phyloP scores from a whole-genome alignment of 2,888 invertebrate species.

The Orthosia cruda region DNA sequence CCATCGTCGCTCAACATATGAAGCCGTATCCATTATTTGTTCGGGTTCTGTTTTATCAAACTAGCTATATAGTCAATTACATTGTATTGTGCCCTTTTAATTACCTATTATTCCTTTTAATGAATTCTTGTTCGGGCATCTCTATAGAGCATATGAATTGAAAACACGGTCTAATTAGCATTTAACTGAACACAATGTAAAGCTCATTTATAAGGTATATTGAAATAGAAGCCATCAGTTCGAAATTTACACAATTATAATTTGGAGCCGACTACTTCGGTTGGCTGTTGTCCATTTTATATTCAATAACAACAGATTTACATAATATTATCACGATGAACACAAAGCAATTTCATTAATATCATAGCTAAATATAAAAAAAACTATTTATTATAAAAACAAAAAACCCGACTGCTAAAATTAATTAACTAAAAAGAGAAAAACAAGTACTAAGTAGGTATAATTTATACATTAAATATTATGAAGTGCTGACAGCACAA shows the following conservation, averaged over 20 bases:
- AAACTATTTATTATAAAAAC: no score
- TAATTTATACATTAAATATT: no score
- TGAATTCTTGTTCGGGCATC: neutral
- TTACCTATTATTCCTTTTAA: slow-evolving; percentile 4
- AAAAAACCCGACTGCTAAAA: no score
- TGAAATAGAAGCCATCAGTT: slow-evolving; percentile 52
- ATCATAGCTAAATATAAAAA: no score
- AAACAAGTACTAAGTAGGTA: no score
- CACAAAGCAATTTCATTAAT: no score
- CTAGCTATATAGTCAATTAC: slow-evolving; percentile 13
- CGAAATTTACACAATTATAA: slow-evolving; percentile 52
- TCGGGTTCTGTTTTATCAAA: slow-evolving; percentile 30
- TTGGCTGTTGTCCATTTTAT: slow-evolving; percentile 25
- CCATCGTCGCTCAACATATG: no score
- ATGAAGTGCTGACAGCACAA: no score
- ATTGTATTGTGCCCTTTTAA: slow-evolving; percentile 14
- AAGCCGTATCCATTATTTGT: slow-evolving; percentile 19
- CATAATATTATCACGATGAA: slow-evolving; percentile 35
- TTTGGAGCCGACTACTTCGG: slow-evolving; percentile 19
- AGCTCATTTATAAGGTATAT: slow-evolving; percentile 44
- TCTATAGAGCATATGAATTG: slow-evolving; percentile 41
- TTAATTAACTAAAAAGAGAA: no score
- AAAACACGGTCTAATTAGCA: slow-evolving; percentile 47
- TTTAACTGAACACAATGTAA: no score
- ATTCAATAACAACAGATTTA: slow-evolving; percentile 26